These are phyloP conservation scores for Anthonomus grandis DNA, from an alignment of 1,140 invertebrate genomes.

Conservation along the genomic window DNA sequence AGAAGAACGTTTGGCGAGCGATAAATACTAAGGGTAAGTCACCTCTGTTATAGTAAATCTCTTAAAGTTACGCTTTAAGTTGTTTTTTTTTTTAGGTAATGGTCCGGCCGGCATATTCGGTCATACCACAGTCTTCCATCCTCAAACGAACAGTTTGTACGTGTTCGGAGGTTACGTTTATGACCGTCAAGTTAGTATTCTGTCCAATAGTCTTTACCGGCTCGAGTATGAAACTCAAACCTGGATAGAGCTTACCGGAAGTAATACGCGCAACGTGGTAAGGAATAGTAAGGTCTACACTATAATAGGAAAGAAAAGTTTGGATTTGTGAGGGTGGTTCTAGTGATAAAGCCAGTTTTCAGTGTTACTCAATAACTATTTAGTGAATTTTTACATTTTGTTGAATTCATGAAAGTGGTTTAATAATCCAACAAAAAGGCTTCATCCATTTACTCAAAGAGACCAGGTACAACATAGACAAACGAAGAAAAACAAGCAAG, in stretches of 20 bases:
- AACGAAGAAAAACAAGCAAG: too few relatives aligned
- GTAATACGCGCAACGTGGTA: conserved; percentile 35
- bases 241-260: conserved; percentile 66
- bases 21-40: conserved; percentile 61
- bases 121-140: conserved; percentile 85
- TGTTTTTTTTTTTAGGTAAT: conserved; percentile 42
- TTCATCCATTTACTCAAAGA: too few relatives aligned
- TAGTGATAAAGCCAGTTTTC: too few relatives aligned
- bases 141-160: conserved; percentile 77
- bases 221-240: conserved; percentile 70
- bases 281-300: too few relatives aligned
- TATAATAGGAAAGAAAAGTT: too few relatives aligned
- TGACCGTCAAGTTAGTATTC: conserved; percentile 49
- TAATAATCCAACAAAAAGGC: too few relatives aligned
- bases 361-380: too few relatives aligned
- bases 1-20: conserved; percentile 57
- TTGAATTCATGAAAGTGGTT: too few relatives aligned
- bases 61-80: neutral
- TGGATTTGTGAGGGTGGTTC: too few relatives aligned
- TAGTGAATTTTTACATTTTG: too few relatives aligned
- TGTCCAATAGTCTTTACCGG: conserved; percentile 73
- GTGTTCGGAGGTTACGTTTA: conserved; percentile 84
- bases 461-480: too few relatives aligned
- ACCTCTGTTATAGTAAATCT: neutral
- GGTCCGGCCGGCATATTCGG: conserved; percentile 82